Conservation (phyloP, 2,113 vertebrate species). For the Nyctereutes procyonoides region DNA sequence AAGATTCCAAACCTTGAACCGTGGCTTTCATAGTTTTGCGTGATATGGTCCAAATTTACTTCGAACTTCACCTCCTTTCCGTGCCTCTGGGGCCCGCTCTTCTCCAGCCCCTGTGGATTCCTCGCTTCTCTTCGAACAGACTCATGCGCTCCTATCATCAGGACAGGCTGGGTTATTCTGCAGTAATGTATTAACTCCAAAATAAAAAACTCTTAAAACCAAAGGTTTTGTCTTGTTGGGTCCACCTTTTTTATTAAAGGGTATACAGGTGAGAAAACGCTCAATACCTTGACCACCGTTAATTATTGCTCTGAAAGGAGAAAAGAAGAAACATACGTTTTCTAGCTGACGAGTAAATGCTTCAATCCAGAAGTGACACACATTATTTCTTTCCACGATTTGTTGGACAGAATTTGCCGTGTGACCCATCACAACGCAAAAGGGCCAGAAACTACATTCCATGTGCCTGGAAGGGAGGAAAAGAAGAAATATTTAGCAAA, state of each 20-base stretch:
- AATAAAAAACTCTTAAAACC: not conserved
- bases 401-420: not conserved
- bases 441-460: not conserved
- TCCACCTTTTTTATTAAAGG: slow-evolving; percentile 12
- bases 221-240: not conserved
- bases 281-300: not conserved
- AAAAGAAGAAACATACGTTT: not conserved
- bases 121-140: not conserved
- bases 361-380: not conserved
- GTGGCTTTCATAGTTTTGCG: not conserved
- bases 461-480: not conserved
- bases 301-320: not conserved
- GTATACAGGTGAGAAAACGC: not conserved
- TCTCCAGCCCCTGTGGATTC: not conserved
- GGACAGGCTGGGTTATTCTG: not conserved
- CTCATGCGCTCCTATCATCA: not conserved
- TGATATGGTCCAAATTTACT: not conserved
- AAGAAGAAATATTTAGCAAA: not conserved
- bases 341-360: not conserved
- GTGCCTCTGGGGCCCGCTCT: not conserved
- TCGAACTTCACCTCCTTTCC: not conserved
- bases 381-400: not conserved
- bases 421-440: not conserved
- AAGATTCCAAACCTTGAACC: not conserved
- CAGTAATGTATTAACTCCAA: not conserved